phyloP scores from a whole-genome alignment of 92 coral and sea anemone species.

The Pocillopora meandrina region DNA sequence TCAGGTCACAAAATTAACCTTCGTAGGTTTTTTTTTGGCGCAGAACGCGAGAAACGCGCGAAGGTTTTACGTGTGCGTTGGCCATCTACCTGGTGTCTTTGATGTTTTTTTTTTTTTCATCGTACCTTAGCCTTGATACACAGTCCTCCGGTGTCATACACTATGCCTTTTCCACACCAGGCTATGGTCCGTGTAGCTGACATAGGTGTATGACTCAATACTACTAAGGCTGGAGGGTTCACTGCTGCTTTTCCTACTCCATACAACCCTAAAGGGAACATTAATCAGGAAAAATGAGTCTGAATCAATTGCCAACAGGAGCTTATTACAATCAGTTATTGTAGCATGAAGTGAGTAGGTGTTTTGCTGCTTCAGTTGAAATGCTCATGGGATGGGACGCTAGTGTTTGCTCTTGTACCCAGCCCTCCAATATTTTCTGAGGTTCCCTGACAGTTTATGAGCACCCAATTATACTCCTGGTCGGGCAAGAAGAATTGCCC shows the following conservation, averaged over 20 bases:
- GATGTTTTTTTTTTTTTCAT: background rate
- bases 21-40: no score
- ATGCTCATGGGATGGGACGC: no score
- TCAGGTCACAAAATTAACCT: background rate
- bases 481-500: no score
- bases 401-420: no score
- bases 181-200: conserved; percentile 89
- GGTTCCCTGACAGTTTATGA: background rate
- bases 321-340: background rate
- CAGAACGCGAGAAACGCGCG: no score
- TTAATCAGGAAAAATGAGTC: background rate
- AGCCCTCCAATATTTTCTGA: no score
- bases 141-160: conserved; percentile 97
- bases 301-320: background rate
- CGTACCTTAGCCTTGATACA: conserved; percentile 91
- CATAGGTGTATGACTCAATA: conserved; percentile 85
- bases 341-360: no score
- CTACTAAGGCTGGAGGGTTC: conserved; percentile 89
- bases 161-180: conserved; percentile 98
- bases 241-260: conserved; percentile 97
- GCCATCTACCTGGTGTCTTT: background rate
- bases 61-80: no score
- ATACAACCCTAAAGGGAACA: conserved; percentile 64
- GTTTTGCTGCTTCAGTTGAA: no score
- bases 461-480: no score